phyloP scores from a whole-genome alignment of 2,888 invertebrate genomes.

The Ommatoiulus sabulosus region DNA sequence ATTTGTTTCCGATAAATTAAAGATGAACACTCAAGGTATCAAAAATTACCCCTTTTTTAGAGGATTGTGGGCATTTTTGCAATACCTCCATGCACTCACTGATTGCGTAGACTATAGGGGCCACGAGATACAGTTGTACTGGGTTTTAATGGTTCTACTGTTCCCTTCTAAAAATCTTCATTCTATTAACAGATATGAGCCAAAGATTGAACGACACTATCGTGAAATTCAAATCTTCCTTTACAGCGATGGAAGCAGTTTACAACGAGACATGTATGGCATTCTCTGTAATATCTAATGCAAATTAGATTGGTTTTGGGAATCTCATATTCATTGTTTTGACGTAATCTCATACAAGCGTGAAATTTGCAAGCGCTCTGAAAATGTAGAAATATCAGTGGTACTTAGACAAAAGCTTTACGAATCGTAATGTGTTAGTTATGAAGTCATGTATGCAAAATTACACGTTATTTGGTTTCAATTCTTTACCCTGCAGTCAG shows the following conservation, averaged over 20 bases:
- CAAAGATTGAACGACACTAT: slow-evolving; percentile 11
- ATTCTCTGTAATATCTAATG: too few relatives aligned
- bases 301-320: too few relatives aligned
- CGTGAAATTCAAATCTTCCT: slow-evolving; percentile 13
- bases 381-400: too few relatives aligned
- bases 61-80: not conserved
- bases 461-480: not conserved
- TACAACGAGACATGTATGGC: slow-evolving; percentile 53
- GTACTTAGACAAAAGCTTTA: too few relatives aligned
- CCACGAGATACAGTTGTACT: not conserved
- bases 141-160: not conserved
- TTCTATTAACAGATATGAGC: not conserved
- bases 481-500: too few relatives aligned
- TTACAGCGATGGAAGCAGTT: slow-evolving; percentile 33
- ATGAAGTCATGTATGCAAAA: too few relatives aligned
- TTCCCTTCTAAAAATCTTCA: not conserved
- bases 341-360: too few relatives aligned
- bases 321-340: not conserved
- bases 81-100: not conserved
- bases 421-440: too few relatives aligned
- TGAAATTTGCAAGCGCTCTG: too few relatives aligned
- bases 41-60: not conserved
- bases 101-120: not conserved
- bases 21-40: not conserved
- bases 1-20: slow-evolving; percentile 32